Conservation (phyloP, 2,113 vertebrate genomes). For the Cervus canadensis region DNA sequence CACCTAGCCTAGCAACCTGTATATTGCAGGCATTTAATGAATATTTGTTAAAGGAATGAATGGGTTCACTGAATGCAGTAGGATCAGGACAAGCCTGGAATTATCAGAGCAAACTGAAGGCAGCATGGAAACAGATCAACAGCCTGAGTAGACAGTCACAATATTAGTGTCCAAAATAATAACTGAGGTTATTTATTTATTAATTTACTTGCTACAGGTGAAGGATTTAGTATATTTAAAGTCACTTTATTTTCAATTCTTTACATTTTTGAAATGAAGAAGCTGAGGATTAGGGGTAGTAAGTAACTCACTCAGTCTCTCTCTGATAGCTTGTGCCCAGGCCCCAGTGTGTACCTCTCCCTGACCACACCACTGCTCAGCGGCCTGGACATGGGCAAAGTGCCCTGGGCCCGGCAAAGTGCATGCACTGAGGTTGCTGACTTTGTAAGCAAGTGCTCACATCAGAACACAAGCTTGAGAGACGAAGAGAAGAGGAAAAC, state of each 20-base stretch:
- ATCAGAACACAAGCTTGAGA: background rate
- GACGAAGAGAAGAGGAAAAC: background rate
- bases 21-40: background rate
- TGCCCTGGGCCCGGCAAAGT: background rate
- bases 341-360: rapidly evolving
- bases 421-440: no score
- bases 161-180: background rate
- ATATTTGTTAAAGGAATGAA: background rate
- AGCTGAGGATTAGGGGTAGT: background rate
- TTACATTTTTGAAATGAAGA: background rate
- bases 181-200: background rate
- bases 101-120: background rate
- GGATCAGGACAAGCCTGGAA: background rate
- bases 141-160: background rate
- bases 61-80: background rate
- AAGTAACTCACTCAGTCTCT: background rate
- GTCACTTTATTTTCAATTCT: background rate
- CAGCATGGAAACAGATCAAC: background rate
- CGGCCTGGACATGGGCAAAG: background rate
- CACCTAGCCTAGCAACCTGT: background rate
- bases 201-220: background rate
- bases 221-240: background rate
- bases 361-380: background rate
- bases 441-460: background rate
- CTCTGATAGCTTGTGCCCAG: background rate